Conservation (phyloP, 2,888 invertebrate species). For the Scaptomyza parva region DNA sequence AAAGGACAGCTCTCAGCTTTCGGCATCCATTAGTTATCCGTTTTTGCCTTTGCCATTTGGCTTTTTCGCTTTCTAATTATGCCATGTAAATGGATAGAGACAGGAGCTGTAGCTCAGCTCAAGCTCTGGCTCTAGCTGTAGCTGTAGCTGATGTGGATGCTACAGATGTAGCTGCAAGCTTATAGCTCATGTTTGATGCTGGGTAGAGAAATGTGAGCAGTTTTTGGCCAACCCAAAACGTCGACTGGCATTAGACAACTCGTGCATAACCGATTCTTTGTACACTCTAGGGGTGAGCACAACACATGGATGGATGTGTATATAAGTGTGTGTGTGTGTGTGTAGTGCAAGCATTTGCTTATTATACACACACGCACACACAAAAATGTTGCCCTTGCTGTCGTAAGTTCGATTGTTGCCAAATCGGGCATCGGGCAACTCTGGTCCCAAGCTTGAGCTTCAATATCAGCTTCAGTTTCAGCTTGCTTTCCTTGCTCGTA, state of each 20-base stretch:
- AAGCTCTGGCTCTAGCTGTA: too few relatives aligned
- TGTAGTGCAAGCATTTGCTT: constrained; percentile 3
- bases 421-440: constrained; percentile 21
- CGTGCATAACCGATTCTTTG: constrained; percentile 62
- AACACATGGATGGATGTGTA: neutral
- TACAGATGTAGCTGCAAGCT: neutral
- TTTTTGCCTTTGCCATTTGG: constrained; percentile 26
- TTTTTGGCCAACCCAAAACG: constrained; percentile 10
- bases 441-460: neutral
- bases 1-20: constrained; percentile 50
- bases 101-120: constrained; percentile 13
- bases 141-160: too few relatives aligned
- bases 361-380: neutral
- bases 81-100: constrained; percentile 61
- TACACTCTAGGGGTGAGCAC: constrained; percentile 5
- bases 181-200: constrained; percentile 6
- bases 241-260: constrained; percentile 55
- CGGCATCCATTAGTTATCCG: constrained; percentile 55
- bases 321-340: neutral
- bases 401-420: constrained; percentile 40
- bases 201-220: constrained; percentile 3
- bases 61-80: constrained; percentile 72
- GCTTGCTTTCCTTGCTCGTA: constrained; percentile 24
- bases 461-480: neutral
- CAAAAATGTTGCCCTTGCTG: constrained; percentile 2